Percentiles rank a stretch among this genome's conserved stretches.
Evolutionary conservation across 2,888 invertebrate genomes (phyloP).

Genomic region (Nephrotoma appendiculata): DNA sequence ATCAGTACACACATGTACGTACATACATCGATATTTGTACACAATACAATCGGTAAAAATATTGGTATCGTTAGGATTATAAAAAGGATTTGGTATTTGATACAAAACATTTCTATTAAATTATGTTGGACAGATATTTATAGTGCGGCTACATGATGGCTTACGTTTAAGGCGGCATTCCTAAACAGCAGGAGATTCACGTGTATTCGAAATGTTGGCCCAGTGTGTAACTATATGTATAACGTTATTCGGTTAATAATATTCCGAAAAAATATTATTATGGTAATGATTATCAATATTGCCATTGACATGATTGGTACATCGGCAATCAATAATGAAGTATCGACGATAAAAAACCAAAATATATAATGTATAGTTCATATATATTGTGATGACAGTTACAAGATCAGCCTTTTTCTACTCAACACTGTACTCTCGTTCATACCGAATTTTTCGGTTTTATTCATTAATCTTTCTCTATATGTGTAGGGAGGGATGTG

Average conservation of each 20-base stretch:
- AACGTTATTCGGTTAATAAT: background rate
- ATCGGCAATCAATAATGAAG: background rate
- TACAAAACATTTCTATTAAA: too few species aligned
- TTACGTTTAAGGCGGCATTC: background rate
- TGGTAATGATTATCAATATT: background rate
- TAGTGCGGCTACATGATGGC: background rate
- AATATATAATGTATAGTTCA: background rate
- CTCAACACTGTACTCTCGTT: background rate
- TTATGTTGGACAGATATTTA: too few species aligned
- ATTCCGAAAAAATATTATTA: background rate
- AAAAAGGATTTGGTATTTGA: too few species aligned
- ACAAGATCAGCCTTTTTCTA: background rate
- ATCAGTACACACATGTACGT: background rate
- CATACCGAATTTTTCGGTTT: background rate
- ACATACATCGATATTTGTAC: background rate
- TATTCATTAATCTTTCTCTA: background rate
- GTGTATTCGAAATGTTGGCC: background rate
- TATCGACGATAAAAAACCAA: background rate
- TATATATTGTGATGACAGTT: conserved; percentile 1
- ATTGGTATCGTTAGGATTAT: background rate
- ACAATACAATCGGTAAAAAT: background rate
- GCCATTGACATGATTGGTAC: background rate
- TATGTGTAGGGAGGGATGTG: background rate
- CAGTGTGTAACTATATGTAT: background rate
- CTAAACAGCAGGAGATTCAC: background rate